Evolutionary conservation across 2,888 invertebrate species (phyloP).

Genomic region (Agrotis ipsilon): DNA sequence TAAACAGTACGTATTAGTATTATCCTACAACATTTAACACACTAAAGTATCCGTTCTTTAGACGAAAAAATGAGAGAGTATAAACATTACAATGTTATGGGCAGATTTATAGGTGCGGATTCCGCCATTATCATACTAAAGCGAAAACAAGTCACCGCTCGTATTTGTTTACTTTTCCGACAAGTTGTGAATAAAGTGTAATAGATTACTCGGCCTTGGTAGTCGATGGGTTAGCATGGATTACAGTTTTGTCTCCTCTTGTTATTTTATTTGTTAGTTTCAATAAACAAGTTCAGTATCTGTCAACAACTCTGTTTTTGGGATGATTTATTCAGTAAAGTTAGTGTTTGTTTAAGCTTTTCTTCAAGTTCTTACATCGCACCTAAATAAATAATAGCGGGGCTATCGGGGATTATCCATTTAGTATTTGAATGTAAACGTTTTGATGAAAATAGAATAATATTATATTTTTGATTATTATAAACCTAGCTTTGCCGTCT

Average conservation of each 20-base stretch:
- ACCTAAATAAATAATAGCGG: background rate
- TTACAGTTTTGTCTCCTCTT: conserved; percentile 26
- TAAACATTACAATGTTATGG: conserved; percentile 16
- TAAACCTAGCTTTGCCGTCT: too few species aligned
- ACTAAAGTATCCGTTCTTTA: background rate
- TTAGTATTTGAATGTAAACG: background rate
- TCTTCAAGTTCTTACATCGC: background rate
- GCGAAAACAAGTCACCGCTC: conserved; percentile 35
- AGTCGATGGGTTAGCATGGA: conserved; percentile 1
- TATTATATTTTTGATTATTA: too few species aligned
- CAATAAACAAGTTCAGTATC: conserved; percentile 23
- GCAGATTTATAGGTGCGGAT: conserved; percentile 26
- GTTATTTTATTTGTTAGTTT: conserved; percentile 32
- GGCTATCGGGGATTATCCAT: background rate
- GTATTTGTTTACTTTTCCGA: conserved; percentile 44
- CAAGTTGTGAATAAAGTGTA: conserved; percentile 36
- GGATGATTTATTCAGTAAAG: conserved; percentile 22
- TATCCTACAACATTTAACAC: background rate
- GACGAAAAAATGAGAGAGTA: background rate
- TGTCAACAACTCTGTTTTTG: conserved; percentile 32
- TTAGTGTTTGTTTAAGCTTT: conserved; percentile 15
- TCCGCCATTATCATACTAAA: conserved; percentile 1
- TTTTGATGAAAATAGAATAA: too few species aligned
- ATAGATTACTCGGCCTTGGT: conserved; percentile 26
- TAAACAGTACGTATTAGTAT: background rate